These are phyloP conservation scores for Vireo griseus DNA, from an alignment of 2,797 vertebrate genomes.

Conservation along the genomic window DNA sequence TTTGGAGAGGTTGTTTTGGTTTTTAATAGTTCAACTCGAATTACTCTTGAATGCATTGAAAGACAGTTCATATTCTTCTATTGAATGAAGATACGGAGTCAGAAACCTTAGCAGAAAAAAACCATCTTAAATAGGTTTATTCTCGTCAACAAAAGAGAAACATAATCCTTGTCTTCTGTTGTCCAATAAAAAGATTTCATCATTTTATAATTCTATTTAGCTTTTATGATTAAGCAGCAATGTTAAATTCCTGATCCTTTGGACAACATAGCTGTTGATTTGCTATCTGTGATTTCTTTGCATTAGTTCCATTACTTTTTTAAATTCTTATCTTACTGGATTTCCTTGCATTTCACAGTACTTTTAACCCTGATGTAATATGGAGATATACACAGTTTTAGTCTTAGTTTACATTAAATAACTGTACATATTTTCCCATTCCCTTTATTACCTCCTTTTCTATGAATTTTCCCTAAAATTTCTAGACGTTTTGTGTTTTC, in stretches of 20 bases:
- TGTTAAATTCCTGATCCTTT: background rate
- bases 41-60: background rate
- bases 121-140: background rate
- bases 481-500: background rate
- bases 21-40: background rate
- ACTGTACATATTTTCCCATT: background rate
- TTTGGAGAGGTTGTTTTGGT: background rate
- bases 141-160: background rate
- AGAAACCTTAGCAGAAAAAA: background rate
- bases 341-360: background rate
- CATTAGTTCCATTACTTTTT: background rate
- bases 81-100: background rate
- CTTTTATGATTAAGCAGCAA: background rate
- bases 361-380: background rate
- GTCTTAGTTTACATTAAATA: background rate
- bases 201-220: background rate
- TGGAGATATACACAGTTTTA: background rate
- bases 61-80: background rate
- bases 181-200: background rate
- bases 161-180: background rate
- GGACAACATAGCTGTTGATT: background rate
- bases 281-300: background rate
- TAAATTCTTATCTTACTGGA: background rate
- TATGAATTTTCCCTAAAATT: background rate
- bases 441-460: background rate